Base-by-base conservation (phyloP, 2,888 invertebrate genomes). In the Corbicula japonica region DNA sequence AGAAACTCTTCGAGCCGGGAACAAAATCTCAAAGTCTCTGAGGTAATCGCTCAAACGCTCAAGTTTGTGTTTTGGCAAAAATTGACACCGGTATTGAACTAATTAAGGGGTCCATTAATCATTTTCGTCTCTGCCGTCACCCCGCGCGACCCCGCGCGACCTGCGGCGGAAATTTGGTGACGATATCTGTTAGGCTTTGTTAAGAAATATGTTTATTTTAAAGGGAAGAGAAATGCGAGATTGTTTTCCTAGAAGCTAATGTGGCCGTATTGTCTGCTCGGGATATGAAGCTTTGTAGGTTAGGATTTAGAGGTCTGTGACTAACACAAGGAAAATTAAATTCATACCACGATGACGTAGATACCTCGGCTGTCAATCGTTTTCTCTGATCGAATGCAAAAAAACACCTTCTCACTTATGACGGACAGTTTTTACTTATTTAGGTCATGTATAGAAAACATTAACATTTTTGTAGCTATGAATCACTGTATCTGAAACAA, bases 91-190 rank as follows among this genome's bases (percentile, higher is more conserved):
- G 74, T 61, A 71, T 70, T 72, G 82, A 78, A 69, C 65, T 83
- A 83, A 83, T 83, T 83, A 83, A 77, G 76, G 76, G 76, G 72
- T 46, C 77, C 83, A 83, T 83, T 83, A 80, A 83, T 83, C 83
- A 83, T 73, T 65, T 58, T 62, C 73, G 80, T 54, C 83, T 70
- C 50, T 38, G 60, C 66, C 78, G 83, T 73, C 80, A 80, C 80
- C 77, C 38, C 62, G 65, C 8, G 65, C 76, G 80, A 80, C 80
- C 83, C 77, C 70, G 46, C 26, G 78, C 74, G 78, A 83, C 80
- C 83, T 66, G 34, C 62, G 70, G 74, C 77, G 78, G 78, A 83
- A 77, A 83, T 78, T 78, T 72, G 83, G 73, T 75, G 72, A 73
- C 80, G 78, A 80, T 75, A 75, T 80, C 75, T 80, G 83, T 83